phyloP scores from a whole-genome alignment of 2,113 vertebrate genomes.

The Nothocercus nigrocapillus region DNA sequence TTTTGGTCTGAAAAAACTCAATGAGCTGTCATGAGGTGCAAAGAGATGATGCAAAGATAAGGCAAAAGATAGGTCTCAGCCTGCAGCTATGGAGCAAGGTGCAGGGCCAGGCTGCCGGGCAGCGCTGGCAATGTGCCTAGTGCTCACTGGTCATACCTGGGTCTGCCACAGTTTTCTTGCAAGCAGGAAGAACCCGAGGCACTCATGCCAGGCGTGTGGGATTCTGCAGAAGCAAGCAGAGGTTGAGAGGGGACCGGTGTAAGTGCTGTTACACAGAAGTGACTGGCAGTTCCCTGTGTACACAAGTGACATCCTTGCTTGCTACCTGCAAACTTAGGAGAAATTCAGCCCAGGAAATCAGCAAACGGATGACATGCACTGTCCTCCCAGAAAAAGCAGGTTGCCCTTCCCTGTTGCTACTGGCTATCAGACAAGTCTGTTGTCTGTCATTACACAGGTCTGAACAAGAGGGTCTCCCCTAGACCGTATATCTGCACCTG shows the following conservation, averaged over 20 bases:
- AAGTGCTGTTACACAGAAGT: neutral
- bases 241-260: neutral
- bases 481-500: too few relatives aligned
- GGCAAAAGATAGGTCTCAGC: neutral
- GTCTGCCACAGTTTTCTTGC: neutral
- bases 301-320: neutral
- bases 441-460: too few relatives aligned
- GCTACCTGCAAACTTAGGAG: neutral
- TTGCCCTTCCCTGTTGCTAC: neutral
- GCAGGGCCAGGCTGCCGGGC: fast-evolving
- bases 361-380: neutral
- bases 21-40: neutral
- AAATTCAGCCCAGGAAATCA: neutral
- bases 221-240: neutral
- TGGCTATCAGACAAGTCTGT: too few relatives aligned
- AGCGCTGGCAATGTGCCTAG: neutral
- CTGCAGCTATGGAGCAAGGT: neutral
- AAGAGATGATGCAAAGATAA: neutral
- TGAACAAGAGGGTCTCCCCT: neutral
- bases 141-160: neutral
- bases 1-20: neutral
- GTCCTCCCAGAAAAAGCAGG: neutral
- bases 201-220: neutral
- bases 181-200: neutral
- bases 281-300: neutral